Evolutionary conservation across 2,797 vertebrate genomes (phyloP).

Genomic region (Gymnocypris eckloni): DNA sequence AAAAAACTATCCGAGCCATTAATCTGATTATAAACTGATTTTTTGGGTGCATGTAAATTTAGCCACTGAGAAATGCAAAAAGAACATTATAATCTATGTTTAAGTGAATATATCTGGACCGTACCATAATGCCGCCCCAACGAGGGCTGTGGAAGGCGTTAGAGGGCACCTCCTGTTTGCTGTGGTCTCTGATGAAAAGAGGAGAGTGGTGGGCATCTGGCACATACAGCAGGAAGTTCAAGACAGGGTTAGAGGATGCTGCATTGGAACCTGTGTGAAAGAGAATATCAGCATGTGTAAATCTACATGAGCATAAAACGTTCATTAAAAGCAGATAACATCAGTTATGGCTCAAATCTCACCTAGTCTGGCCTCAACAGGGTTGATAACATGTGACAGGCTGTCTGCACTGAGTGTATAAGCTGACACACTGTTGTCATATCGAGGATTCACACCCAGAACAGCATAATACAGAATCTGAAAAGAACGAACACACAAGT

Average conservation of each 20-base stretch:
- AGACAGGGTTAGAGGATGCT: conserved; percentile 90
- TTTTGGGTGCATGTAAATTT: too few species aligned
- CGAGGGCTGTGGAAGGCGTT: conserved; percentile 97
- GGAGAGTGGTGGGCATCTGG: conserved; percentile 92
- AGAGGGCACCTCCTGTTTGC: conserved; percentile 81
- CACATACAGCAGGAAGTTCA: conserved; percentile 95
- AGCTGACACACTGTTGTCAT: conserved; percentile 82
- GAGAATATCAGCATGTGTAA: background rate
- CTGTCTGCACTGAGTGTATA: conserved; percentile 88
- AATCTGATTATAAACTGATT: too few species aligned
- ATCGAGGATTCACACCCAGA: conserved; percentile 92
- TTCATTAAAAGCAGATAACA: background rate
- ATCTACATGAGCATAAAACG: background rate
- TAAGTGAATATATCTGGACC: conserved; percentile 11
- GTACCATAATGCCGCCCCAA: conserved; percentile 98
- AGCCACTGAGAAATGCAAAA: too few species aligned
- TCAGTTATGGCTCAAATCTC: conserved; percentile 52
- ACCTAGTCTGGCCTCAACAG: conserved; percentile 95
- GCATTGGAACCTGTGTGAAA: conserved; percentile 88
- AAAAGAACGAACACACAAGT: background rate
- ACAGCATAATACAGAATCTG: conserved; percentile 92
- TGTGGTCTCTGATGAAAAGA: conserved; percentile 88
- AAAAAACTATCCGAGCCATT: too few species aligned
- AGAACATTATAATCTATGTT: too few species aligned
- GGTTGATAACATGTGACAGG: conserved; percentile 96